Conservation (phyloP, 2,888 invertebrate genomes). For the Drosophila mulleri region DNA sequence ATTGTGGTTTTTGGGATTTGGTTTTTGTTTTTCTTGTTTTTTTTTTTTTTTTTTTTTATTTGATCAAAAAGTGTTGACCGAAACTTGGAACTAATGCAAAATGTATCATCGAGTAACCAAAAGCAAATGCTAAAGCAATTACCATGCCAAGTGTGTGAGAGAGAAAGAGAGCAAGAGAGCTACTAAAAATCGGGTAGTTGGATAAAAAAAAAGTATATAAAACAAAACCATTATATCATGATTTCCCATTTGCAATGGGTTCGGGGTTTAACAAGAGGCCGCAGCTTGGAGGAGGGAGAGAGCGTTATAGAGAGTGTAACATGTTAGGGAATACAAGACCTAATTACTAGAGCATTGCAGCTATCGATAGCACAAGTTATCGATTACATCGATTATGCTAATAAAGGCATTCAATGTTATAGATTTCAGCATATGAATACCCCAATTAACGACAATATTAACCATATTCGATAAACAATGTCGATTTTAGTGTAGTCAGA, state of each 20-base stretch:
- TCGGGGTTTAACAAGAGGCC: neutral
- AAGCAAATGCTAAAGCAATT: conserved; percentile 60
- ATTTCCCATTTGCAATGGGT: too few species aligned
- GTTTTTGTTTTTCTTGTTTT: conserved; percentile 23
- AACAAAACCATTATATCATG: neutral
- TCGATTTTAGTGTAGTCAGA: neutral
- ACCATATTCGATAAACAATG: neutral
- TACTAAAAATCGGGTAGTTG: conserved; percentile 36
- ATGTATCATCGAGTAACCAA: conserved; percentile 65
- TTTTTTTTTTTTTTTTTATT: conserved; percentile 12
- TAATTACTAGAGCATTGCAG: conserved; percentile 15
- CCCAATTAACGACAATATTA: neutral
- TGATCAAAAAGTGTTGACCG: conserved; percentile 33
- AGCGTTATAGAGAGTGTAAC: conserved; percentile 26
- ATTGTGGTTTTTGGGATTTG: conserved; percentile 66
- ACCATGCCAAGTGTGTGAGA: conserved; percentile 57
- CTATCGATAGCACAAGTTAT: conserved; percentile 25
- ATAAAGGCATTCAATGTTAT: conserved; percentile 5
- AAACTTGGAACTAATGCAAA: conserved; percentile 58
- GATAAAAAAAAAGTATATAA: conserved; percentile 10
- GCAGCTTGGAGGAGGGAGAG: conserved; percentile 5
- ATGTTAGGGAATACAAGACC: conserved; percentile 30
- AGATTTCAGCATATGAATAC: neutral
- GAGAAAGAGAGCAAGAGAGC: conserved; percentile 28
- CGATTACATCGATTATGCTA: conserved; percentile 15